A percentile compares a stretch with the other conserved stretches of the same genome.
phyloP scores from a whole-genome alignment of 2,113 vertebrate genomes.

The Lampris incognitus region DNA sequence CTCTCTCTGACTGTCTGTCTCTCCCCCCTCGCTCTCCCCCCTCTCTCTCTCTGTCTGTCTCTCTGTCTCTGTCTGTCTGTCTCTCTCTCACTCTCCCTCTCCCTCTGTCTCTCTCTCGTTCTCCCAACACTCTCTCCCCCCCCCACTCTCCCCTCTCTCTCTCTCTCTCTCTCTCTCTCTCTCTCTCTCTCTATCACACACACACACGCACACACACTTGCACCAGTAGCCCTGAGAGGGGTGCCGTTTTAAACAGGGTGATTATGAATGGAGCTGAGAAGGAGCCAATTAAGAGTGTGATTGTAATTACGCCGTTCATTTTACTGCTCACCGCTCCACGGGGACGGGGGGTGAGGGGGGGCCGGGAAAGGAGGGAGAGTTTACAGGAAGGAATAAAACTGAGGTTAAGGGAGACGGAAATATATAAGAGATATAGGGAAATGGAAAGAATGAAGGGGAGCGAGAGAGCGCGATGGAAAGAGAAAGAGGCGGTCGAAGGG shows the following conservation, averaged over 20 bases:
- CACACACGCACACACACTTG: constrained; percentile 16
- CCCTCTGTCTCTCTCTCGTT: no score
- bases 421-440: constrained; percentile 25
- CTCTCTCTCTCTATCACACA: constrained; percentile 27
- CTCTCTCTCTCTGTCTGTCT: no score
- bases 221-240: constrained; percentile 29
- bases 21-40: no score
- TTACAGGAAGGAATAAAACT: constrained; percentile 45
- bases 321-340: constrained; percentile 48
- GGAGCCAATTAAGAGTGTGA: constrained; percentile 76
- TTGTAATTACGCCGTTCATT: constrained; percentile 75
- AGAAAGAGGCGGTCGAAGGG: constrained; percentile 2
- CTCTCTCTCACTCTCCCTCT: no score
- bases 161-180: no score
- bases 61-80: no score
- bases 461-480: constrained; percentile 11
- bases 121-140: no score
- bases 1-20: no score
- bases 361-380: constrained; percentile 49
- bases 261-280: constrained; percentile 71
- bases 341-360: constrained; percentile 36
- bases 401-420: constrained; percentile 31
- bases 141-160: no score
- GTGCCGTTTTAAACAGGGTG: constrained; percentile 67
- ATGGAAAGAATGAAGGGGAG: constrained; percentile 3